A percentile compares a stretch with the other conserved stretches of the same genome.
These are phyloP conservation scores for Heterochromis multidens DNA, from an alignment of 2,113 vertebrate genomes.

Conservation along the genomic window DNA sequence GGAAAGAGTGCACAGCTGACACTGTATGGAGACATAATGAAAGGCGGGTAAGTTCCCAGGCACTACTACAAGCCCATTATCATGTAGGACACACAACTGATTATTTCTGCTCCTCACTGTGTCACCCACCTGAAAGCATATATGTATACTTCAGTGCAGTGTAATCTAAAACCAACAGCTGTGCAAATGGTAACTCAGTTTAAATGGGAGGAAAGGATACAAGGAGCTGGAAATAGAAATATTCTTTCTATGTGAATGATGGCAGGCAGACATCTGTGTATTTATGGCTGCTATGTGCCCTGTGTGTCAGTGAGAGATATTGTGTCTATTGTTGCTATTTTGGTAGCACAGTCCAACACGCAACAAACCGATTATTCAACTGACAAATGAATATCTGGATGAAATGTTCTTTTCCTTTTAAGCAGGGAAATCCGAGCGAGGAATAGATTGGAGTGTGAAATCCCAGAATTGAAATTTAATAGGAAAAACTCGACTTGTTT, in stretches of 20 bases:
- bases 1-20: background rate
- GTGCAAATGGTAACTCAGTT: background rate
- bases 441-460: constrained; percentile 28
- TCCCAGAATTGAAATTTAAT: constrained; percentile 38
- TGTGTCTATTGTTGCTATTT: constrained; percentile 20
- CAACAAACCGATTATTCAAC: constrained; percentile 4
- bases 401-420: constrained; percentile 6
- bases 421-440: background rate
- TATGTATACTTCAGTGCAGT: background rate
- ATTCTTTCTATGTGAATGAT: background rate
- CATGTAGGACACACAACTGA: constrained; percentile 13
- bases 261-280: background rate
- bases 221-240: background rate
- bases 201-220: background rate
- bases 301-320: constrained; percentile 15
- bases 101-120: background rate
- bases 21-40: background rate
- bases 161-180: constrained; percentile 34
- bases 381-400: constrained; percentile 39
- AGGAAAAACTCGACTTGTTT: constrained; percentile 14
- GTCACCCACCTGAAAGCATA: background rate
- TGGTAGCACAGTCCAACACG: background rate
- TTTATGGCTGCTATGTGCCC: background rate
- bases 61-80: background rate
- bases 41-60: background rate